These are phyloP conservation scores for Limnothrissa miodon DNA, from an alignment of 2,113 vertebrate species.

Conservation along the genomic window DNA sequence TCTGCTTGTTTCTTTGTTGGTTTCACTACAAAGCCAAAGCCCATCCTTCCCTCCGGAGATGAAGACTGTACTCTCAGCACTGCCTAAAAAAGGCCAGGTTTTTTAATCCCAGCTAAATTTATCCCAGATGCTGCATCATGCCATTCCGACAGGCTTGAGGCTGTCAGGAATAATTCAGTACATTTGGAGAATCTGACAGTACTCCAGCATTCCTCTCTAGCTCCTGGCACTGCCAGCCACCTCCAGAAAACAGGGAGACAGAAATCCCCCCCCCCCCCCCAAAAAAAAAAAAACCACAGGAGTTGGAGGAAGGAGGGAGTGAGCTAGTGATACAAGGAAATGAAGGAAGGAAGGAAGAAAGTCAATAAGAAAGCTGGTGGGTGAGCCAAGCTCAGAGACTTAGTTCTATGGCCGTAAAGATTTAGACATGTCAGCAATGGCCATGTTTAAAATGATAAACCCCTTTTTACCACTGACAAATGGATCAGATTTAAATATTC, in stretches of 20 bases:
- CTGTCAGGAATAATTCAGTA: slow-evolving; percentile 69
- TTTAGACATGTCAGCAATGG: neutral
- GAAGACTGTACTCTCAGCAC: slow-evolving; percentile 7
- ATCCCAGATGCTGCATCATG: slow-evolving; percentile 61
- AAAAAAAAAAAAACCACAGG: neutral
- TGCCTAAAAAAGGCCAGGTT: slow-evolving; percentile 42
- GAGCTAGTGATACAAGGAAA: neutral
- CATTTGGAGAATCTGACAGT: slow-evolving; percentile 61
- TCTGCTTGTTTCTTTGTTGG: neutral
- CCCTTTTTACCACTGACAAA: neutral
- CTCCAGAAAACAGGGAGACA: slow-evolving; percentile 26
- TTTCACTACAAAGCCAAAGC: neutral
- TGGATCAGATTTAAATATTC: neutral
- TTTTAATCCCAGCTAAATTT: slow-evolving; percentile 60
- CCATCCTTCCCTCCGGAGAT: neutral
- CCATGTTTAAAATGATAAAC: neutral
- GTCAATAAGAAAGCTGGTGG: neutral
- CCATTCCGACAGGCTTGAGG: slow-evolving; percentile 60
- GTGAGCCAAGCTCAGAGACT: neutral
- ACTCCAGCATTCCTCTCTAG: slow-evolving; percentile 62
- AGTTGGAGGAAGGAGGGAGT: neutral
- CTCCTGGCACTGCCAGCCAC: slow-evolving; percentile 62
- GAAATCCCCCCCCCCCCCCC: slow-evolving; percentile 24
- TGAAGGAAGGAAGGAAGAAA: neutral
- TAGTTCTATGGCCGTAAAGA: neutral